Conservation (phyloP, 2,113 vertebrate species). For the Phasianus colchicus region DNA sequence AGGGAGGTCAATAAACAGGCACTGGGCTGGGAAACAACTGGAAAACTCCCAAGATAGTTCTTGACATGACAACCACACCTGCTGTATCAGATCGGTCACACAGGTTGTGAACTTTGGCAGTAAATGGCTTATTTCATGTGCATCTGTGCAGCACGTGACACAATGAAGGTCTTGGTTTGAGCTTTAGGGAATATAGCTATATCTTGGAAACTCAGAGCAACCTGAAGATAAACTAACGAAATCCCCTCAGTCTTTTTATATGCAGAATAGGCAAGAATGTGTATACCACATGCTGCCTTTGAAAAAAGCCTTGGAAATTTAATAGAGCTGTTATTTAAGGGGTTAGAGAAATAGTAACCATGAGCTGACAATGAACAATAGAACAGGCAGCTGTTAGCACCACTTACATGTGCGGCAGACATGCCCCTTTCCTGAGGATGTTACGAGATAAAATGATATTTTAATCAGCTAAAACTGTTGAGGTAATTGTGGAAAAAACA, state of each 20-base stretch:
- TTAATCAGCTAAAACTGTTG: constrained; percentile 26
- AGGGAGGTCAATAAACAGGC: constrained; percentile 11
- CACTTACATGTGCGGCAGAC: background rate
- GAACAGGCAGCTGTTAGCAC: background rate
- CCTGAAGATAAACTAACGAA: background rate
- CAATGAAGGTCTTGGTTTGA: background rate
- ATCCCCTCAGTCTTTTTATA: background rate
- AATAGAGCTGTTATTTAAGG: background rate
- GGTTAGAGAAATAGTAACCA: background rate
- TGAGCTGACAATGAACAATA: background rate
- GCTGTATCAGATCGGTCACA: background rate
- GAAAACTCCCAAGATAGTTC: background rate
- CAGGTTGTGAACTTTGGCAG: constrained; percentile 6
- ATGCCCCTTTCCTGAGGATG: background rate
- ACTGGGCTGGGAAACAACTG: background rate
- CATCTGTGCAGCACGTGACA: background rate
- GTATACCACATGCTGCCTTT: accelerated
- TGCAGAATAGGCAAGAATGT: background rate
- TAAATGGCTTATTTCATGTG: background rate
- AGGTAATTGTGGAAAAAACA: background rate
- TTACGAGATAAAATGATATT: constrained; percentile 18
- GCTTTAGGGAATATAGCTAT: background rate
- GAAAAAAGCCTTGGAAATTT: constrained; percentile 19
- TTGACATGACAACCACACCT: background rate
- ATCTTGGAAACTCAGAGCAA: background rate